Conservation (phyloP, 2,888 invertebrate genomes). For the Cotesia congregata region DNA sequence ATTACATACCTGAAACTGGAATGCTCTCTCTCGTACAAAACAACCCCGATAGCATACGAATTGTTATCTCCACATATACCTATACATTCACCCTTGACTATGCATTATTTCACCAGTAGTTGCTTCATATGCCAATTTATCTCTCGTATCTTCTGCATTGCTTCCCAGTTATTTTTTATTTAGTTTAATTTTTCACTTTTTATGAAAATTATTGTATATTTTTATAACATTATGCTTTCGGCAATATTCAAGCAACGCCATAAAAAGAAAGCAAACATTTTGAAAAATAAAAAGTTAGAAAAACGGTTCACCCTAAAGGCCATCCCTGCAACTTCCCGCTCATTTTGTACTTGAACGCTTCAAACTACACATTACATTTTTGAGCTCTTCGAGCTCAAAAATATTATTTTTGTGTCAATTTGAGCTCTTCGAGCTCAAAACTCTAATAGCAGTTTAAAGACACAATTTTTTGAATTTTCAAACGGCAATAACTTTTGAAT, state of each 20-base stretch:
- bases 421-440: too few relatives aligned
- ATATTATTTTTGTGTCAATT: too few relatives aligned
- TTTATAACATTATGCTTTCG: not conserved
- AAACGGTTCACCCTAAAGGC: too few relatives aligned
- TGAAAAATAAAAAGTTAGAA: constrained; percentile 3
- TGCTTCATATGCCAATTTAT: constrained; percentile 25
- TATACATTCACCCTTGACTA: constrained; percentile 2
- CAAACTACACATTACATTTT: too few relatives aligned
- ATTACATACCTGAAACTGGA: constrained; percentile 64
- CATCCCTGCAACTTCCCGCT: too few relatives aligned
- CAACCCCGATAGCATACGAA: constrained; percentile 38
- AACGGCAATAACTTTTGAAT: too few relatives aligned
- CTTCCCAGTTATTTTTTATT: constrained; percentile 17
- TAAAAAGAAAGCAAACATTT: not conserved
- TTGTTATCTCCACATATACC: constrained; percentile 10
- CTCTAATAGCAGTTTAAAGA: too few relatives aligned
- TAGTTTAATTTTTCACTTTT: not conserved
- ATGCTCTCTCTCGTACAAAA: constrained; percentile 51
- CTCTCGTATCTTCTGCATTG: constrained; percentile 26
- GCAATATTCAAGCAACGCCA: not conserved
- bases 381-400: too few relatives aligned
- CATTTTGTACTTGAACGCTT: too few relatives aligned
- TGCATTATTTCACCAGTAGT: not conserved
- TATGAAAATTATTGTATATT: not conserved
- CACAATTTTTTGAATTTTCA: too few relatives aligned